Percentiles rank a stretch among this genome's conserved stretches.
These are phyloP conservation scores for Thelaira solivaga DNA, from an alignment of 2,888 invertebrate genomes.

Conservation along the genomic window DNA sequence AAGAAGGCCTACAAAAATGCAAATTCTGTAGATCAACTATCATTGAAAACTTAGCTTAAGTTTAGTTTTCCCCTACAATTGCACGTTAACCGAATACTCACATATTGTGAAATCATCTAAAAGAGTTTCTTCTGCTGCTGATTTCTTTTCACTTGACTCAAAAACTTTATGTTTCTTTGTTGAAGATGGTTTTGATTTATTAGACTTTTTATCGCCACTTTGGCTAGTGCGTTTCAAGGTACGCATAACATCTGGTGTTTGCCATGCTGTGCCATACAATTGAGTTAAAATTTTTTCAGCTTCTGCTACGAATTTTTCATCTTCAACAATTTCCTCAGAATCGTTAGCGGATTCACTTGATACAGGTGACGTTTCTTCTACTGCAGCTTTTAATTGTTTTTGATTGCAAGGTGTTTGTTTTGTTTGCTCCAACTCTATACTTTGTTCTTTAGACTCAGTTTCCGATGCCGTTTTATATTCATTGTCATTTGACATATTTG, in stretches of 20 bases:
- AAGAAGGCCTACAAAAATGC: no score
- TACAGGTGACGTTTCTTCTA: neutral
- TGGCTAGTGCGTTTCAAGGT: constrained; percentile 69
- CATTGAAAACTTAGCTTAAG: neutral
- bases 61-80: neutral
- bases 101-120: constrained; percentile 72
- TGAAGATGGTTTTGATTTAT: constrained; percentile 8
- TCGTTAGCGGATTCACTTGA: neutral
- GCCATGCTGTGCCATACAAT: constrained; percentile 75
- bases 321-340: constrained; percentile 45
- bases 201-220: constrained; percentile 50
- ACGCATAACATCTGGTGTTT: constrained; percentile 74
- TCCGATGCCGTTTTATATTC: neutral
- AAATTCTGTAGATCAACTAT: neutral
- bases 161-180: neutral
- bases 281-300: constrained; percentile 72
- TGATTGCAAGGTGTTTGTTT: neutral
- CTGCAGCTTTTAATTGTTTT: neutral
- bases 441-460: neutral
- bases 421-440: neutral
- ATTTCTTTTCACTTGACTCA: neutral
- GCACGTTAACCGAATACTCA: constrained; percentile 62
- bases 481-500: neutral
- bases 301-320: constrained; percentile 67
- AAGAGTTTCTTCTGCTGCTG: constrained; percentile 67